Evolutionary conservation across 92 coral and sea anemone genomes (phyloP), one percentile per base, ranked within the genome.

Genomic region (Phenganax marumi): DNA sequence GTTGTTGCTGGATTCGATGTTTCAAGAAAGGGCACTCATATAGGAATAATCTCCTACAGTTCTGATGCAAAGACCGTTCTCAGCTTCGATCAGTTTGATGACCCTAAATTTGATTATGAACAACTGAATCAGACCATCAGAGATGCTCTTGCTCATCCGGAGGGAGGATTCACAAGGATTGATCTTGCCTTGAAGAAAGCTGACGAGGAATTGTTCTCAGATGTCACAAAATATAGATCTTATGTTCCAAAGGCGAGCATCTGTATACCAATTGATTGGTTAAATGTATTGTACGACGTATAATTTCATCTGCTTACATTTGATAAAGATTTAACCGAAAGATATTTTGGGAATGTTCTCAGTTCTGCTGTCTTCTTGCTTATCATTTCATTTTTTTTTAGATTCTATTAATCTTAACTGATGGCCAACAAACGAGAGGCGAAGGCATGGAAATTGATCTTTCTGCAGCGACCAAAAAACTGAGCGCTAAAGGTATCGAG

Each of bases 361-460:
- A 55, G 18, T 55, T 2, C 61, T 12, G 65, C 65, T 16, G 6
- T 7, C 21, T 58, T 58, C 18, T 62, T 4, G 10, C 68, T 53
- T 11, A 11, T 16, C 7, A 77, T 81, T 14, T 43, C 70, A 22
- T 18, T 10, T 57, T 18, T 39, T 50, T 57, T 54, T 49, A 86
- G 89, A 73, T 81, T 8, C 86, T 84, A 0, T 71, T 86, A 26
- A 85, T 86, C 58, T 74, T 86, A 49, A 86, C 89, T 10, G 89
- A 86, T 49, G 89, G 89, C 16, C 65, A 63, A 68, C 89, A 89
- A 57, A 71, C 89, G 46, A 83, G 70, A 84, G 86, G 7, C 52
- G 73, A 55, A 66, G 76, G 47, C 43, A 43, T 12, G 39, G 64
- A 72, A 18, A 85, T 62, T 7, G 82, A 87, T 50, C 83, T 78